Evolutionary conservation across 2,113 vertebrate species (phyloP).

Genomic region (Thomomys bottae): DNA sequence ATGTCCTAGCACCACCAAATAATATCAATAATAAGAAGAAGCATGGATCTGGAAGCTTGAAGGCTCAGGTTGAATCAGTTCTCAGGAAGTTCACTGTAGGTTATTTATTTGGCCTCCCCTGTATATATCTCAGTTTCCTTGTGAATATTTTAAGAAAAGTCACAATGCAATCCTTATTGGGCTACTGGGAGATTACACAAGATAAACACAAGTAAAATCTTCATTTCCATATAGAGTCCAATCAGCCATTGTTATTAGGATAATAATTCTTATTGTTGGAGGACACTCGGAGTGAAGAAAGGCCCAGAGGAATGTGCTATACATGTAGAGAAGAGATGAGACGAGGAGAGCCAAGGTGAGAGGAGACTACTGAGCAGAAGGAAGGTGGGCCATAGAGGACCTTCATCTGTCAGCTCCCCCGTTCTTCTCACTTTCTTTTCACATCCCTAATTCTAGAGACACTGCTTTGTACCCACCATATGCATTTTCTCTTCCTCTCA

Average conservation of each 20-base stretch:
- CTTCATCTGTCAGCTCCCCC: background rate
- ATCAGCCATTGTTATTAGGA: background rate
- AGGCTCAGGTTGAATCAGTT: background rate
- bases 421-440: background rate
- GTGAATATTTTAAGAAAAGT: background rate
- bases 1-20: too few relatives aligned
- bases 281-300: slow-evolving; percentile 10
- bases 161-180: background rate
- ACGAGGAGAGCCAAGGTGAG: background rate
- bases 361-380: background rate
- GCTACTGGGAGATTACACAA: background rate
- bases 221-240: background rate
- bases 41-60: background rate
- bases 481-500: background rate
- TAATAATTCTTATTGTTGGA: background rate
- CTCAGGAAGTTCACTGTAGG: background rate
- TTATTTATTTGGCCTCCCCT: background rate
- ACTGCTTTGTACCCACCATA: background rate
- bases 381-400: background rate
- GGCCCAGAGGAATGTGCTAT: background rate
- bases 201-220: background rate
- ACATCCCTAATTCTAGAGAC: background rate
- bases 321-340: background rate
- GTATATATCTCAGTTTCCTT: background rate
- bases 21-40: background rate